Conservation (phyloP, 2,797 vertebrate species). For the Tinamus major region DNA sequence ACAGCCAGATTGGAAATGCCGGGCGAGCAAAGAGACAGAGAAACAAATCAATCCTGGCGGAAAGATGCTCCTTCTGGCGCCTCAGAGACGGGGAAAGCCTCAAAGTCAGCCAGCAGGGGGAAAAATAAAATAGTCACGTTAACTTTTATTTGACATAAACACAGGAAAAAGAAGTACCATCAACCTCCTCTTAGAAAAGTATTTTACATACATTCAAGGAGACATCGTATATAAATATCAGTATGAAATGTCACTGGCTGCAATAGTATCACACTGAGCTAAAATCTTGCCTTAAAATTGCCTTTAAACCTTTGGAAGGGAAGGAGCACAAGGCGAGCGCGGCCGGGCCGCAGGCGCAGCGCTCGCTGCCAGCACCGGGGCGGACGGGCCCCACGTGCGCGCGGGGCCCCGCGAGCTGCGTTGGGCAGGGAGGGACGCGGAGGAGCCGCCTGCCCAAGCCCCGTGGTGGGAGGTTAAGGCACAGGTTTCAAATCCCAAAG, state of each 20-base stretch:
- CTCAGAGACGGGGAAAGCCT: background rate
- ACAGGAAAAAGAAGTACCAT: constrained; percentile 50
- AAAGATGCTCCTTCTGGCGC: background rate
- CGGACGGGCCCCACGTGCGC: background rate
- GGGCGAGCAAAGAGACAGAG: background rate
- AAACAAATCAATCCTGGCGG: background rate
- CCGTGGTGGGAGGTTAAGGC: constrained; percentile 70
- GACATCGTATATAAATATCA: constrained; percentile 60
- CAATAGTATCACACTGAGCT: background rate
- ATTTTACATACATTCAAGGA: constrained; percentile 65
- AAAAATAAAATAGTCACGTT: constrained; percentile 54
- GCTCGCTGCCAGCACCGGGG: background rate
- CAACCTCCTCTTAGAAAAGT: constrained; percentile 57
- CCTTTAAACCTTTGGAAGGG: constrained; percentile 19
- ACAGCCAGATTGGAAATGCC: background rate
- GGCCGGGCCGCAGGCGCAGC: background rate
- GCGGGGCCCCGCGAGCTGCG: background rate
- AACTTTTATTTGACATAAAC: constrained; percentile 57
- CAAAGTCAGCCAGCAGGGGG: constrained; percentile 32
- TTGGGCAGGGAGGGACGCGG: rapidly evolving
- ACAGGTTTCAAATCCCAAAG: constrained; percentile 74
- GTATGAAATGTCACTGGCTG: constrained; percentile 55
- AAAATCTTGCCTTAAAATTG: constrained; percentile 19
- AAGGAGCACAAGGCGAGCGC: constrained; percentile 16
- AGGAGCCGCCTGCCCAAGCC: background rate